A percentile compares a stretch with the other conserved stretches of the same genome.
Conservation (phyloP, 2,113 vertebrate species). For the Isichthys henryi region DNA sequence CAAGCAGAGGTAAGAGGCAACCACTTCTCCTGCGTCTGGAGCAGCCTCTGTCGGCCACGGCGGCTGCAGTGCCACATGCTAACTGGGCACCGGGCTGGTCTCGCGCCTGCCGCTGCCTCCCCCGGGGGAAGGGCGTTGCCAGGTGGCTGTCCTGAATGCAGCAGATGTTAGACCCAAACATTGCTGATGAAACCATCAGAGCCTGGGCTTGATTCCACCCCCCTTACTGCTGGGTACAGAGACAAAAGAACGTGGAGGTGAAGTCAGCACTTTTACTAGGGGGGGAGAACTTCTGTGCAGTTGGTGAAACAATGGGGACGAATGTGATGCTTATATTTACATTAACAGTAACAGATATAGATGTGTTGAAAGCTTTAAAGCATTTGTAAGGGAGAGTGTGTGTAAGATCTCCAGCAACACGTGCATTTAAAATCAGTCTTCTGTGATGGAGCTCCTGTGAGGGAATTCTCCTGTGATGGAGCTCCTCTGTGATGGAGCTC, state of each 20-base stretch:
- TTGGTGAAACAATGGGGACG: neutral
- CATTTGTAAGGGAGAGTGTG: neutral
- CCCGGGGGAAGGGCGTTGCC: neutral
- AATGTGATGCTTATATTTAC: neutral
- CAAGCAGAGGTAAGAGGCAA: slow-evolving; percentile 12
- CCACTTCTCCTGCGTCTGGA: neutral
- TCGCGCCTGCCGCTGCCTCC: neutral
- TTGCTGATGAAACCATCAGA: slow-evolving; percentile 16
- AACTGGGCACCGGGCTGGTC: neutral
- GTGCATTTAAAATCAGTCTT: neutral
- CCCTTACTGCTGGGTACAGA: neutral
- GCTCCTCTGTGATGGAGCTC: neutral
- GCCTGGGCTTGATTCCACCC: neutral
- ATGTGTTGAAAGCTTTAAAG: neutral
- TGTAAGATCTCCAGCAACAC: neutral
- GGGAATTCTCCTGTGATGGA: neutral
- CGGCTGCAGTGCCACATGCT: neutral
- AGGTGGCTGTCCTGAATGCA: slow-evolving; percentile 24
- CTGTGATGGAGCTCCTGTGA: neutral
- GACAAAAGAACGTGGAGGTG: slow-evolving; percentile 16
- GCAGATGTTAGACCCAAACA: slow-evolving; percentile 25
- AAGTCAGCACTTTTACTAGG: neutral
- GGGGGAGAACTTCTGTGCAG: neutral
- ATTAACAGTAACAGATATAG: neutral
- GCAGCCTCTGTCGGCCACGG: neutral